These are phyloP conservation scores for Benitochromis conjunctus DNA, from an alignment of 2,113 vertebrate genomes.

Conservation along the genomic window DNA sequence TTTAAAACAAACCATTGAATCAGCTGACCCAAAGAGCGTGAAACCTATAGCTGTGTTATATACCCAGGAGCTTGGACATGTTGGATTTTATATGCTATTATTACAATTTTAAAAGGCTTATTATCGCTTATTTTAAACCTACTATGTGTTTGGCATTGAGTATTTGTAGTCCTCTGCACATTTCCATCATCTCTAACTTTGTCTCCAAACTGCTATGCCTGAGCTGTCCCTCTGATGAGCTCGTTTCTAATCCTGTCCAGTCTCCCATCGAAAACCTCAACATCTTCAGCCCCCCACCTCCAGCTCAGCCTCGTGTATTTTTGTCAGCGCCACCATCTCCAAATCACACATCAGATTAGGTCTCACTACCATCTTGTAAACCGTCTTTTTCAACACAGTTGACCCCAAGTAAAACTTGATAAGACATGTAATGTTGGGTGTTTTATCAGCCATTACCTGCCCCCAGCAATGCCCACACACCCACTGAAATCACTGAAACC, in stretches of 20 bases:
- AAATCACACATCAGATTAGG: not conserved
- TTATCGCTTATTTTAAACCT: not conserved
- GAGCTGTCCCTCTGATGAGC: not conserved
- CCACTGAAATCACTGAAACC: not conserved
- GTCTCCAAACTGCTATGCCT: not conserved
- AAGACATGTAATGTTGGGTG: not conserved
- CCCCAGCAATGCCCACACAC: not conserved
- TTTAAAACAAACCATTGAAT: accelerated
- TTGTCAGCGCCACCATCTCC: not conserved
- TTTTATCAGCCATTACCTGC: not conserved
- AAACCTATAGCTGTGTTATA: not conserved
- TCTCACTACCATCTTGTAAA: not conserved
- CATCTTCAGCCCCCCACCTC: not conserved
- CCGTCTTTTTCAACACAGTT: not conserved
- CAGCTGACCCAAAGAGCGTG: not conserved
- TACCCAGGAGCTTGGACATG: not conserved
- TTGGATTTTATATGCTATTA: not conserved
- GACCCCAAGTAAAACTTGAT: not conserved
- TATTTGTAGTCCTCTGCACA: not conserved
- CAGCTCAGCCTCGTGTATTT: not conserved
- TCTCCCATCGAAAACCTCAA: not conserved
- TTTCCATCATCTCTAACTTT: not conserved
- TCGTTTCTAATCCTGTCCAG: not conserved
- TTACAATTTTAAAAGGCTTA: not conserved
- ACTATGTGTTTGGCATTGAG: not conserved